phyloP scores from a whole-genome alignment of 2,888 invertebrate species.

The Macropis europaea region DNA sequence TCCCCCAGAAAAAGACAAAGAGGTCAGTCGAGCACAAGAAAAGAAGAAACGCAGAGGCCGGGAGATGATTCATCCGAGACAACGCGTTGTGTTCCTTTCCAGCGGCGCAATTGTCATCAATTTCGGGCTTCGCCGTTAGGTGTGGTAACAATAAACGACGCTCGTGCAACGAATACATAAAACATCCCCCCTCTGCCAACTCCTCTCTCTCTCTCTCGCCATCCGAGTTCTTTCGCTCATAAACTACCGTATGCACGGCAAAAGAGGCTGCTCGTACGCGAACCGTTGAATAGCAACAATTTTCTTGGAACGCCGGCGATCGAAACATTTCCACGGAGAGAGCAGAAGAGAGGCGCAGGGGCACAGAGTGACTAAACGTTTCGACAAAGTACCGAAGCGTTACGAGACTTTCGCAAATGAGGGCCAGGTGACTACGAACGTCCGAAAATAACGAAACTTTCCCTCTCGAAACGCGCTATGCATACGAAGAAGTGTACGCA shows the following conservation, averaged over 20 bases:
- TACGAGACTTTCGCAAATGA: conserved; percentile 39
- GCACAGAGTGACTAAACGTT: not conserved
- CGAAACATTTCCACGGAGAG: not conserved
- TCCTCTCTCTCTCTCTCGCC: not conserved
- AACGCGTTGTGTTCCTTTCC: conserved; percentile 35
- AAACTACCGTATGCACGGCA: conserved; percentile 23
- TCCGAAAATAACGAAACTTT: conserved; percentile 59
- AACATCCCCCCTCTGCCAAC: too few relatives aligned
- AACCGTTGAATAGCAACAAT: too few relatives aligned
- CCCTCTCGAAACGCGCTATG: conserved; percentile 50
- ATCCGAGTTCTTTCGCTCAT: conserved; percentile 18
- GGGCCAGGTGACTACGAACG: conserved; percentile 36
- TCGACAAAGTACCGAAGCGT: conserved; percentile 19
- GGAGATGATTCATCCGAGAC: conserved; percentile 56
- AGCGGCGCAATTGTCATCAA: conserved; percentile 56
- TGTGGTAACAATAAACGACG: conserved; percentile 56
- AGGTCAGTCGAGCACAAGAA: conserved; percentile 40
- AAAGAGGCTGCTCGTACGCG: not conserved
- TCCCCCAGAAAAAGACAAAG: conserved; percentile 54
- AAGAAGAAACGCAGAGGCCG: conserved; percentile 41
- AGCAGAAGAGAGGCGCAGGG: too few relatives aligned
- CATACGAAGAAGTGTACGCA: too few relatives aligned
- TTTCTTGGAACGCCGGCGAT: not conserved
- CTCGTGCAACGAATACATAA: conserved; percentile 56
- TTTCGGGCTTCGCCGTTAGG: conserved; percentile 44